Conservation (phyloP, 2,113 vertebrate genomes). For the Eudyptes chrysolophus region DNA sequence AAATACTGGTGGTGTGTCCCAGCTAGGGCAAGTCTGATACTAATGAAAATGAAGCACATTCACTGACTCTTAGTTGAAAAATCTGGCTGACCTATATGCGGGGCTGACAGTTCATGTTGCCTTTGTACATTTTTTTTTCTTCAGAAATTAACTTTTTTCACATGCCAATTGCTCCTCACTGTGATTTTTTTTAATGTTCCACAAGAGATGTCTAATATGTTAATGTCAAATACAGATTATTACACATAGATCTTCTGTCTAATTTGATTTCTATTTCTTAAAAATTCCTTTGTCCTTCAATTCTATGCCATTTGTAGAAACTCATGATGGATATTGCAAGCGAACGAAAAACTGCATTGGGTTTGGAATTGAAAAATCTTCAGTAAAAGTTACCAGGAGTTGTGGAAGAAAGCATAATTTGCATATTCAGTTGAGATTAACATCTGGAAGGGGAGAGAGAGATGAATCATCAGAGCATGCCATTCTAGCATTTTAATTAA, state of each 20-base stretch:
- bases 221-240: slow-evolving; percentile 13
- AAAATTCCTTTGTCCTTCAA: neutral
- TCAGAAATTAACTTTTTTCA: neutral
- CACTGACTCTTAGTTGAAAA: neutral
- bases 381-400: neutral
- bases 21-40: neutral
- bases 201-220: neutral
- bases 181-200: neutral
- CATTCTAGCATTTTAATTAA: neutral
- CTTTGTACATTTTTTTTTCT: neutral
- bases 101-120: neutral
- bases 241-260: neutral
- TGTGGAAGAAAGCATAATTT: neutral
- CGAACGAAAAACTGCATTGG: fast-evolving
- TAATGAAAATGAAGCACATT: neutral
- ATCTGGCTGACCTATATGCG: neutral
- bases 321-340: neutral
- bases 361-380: neutral
- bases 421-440: neutral
- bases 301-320: neutral
- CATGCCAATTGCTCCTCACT: neutral
- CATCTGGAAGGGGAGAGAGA: neutral
- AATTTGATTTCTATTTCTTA: neutral
- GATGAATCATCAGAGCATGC: neutral
- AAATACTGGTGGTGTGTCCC: neutral